Conservation (phyloP, 2,797 vertebrate genomes). For the Aldrovandia affinis region DNA sequence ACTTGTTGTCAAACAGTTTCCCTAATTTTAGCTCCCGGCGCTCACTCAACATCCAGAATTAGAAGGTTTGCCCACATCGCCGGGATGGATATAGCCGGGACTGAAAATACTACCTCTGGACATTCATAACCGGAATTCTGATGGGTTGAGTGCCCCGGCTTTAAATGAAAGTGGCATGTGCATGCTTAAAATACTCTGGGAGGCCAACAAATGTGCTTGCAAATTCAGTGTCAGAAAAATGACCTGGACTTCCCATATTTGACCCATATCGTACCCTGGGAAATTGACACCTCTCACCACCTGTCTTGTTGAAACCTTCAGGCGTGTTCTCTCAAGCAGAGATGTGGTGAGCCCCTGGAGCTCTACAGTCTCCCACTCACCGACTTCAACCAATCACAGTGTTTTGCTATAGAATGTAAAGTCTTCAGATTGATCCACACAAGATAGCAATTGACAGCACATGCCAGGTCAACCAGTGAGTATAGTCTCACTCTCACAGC, state of each 20-base stretch:
- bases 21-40: not conserved
- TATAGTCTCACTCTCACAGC: not conserved
- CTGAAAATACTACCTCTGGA: not conserved
- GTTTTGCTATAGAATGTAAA: not conserved
- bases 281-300: slow-evolving; percentile 60
- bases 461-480: not conserved
- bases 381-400: not conserved
- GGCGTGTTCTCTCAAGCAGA: not conserved
- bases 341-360: not conserved
- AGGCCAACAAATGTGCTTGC: not conserved
- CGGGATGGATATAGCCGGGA: not conserved
- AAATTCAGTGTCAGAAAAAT: slow-evolving; percentile 3
- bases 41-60: not conserved
- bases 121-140: slow-evolving; percentile 9
- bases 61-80: not conserved
- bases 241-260: slow-evolving; percentile 34
- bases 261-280: slow-evolving; percentile 52
- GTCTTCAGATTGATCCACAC: not conserved
- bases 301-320: slow-evolving; percentile 24
- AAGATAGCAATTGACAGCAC: not conserved
- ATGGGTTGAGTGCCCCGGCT: slow-evolving; percentile 18
- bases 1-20: slow-evolving; percentile 23
- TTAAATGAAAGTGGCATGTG: slow-evolving; percentile 23
- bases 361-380: not conserved
- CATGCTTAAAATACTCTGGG: slow-evolving; percentile 17